These are phyloP conservation scores for Anthophora plumipes DNA, from an alignment of 2,888 invertebrate species.

Conservation along the genomic window DNA sequence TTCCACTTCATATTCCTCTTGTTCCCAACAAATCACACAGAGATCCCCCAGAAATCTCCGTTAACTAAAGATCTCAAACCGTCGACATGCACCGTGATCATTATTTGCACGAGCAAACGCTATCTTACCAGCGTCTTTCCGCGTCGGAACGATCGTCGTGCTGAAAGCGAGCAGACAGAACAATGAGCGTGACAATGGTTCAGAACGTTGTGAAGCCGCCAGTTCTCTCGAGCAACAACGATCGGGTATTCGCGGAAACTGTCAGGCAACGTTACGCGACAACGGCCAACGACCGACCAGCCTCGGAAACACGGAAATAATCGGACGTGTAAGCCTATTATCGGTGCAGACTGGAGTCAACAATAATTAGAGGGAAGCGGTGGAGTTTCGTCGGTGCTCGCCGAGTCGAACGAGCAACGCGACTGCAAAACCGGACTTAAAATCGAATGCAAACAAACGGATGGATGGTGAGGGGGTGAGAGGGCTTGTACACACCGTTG, in stretches of 20 bases:
- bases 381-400: conserved; percentile 33
- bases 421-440: conserved; percentile 53
- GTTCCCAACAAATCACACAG: neutral
- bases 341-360: conserved; percentile 58
- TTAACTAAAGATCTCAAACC: too few relatives aligned
- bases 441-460: conserved; percentile 67
- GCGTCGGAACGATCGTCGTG: conserved; percentile 8
- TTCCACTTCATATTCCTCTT: too few relatives aligned
- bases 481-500: conserved; percentile 35
- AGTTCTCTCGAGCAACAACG: conserved; percentile 31
- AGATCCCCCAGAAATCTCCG: neutral
- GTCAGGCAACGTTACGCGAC: conserved; percentile 34
- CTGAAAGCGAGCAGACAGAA: conserved; percentile 46
- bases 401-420: neutral
- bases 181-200: conserved; percentile 40
- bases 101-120: neutral
- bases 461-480: too few relatives aligned
- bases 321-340: conserved; percentile 67
- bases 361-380: conserved; percentile 69
- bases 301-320: conserved; percentile 58
- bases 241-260: conserved; percentile 54
- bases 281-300: conserved; percentile 3
- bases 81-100: neutral
- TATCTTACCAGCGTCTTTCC: conserved; percentile 17
- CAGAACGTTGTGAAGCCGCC: conserved; percentile 29